Base-by-base conservation (phyloP, 2,888 invertebrate genomes). In the Pecten maximus region DNA sequence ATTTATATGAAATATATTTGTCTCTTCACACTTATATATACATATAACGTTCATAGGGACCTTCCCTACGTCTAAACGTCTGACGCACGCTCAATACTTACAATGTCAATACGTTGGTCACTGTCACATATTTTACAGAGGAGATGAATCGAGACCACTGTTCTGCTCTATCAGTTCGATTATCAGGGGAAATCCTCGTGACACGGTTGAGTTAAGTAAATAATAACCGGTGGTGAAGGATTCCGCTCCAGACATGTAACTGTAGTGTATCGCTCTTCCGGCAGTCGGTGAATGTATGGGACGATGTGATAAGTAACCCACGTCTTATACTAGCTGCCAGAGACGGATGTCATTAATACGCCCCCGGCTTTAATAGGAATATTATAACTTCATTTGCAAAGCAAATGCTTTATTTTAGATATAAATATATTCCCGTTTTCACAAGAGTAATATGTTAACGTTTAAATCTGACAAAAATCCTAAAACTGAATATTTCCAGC, bases 341-440 rank as follows among this genome's bases (percentile, higher is more conserved):
- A 74, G 74, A 74, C 74, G 74, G 74, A 74, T 74, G 74, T 74
- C 74, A 74, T 35, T 35, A 35, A 74, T 74, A 74, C 74, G 74
- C 74, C 74, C 35, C 74, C 74, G 74, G 74, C 74, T 35, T 74
- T 74, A 74, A 35, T 74, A 74, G 28, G 15, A 74, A 74, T 74
- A 74, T 74, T 74, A 74, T 74, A 74, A 74, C 74, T 74, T 74
- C 74, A 74, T 74, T 74, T 74, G 74, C 74, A 74, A 74, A 74
- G 74, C 74, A 74, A 74, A 74, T 74, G 74, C 74, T 35, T 74
- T 28, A 74, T 74, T 74, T 74, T 60, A 35, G 10, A 74, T 35
- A 28, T 74, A 74, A 28, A 74, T 74, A 74, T 74, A 74, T 74
- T 28, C 28, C 35, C 23, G 35, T 74, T 74, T 23, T 16, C 28